Conservation (phyloP, 2,113 vertebrate genomes). For the Melanostigma gelatinosum region DNA sequence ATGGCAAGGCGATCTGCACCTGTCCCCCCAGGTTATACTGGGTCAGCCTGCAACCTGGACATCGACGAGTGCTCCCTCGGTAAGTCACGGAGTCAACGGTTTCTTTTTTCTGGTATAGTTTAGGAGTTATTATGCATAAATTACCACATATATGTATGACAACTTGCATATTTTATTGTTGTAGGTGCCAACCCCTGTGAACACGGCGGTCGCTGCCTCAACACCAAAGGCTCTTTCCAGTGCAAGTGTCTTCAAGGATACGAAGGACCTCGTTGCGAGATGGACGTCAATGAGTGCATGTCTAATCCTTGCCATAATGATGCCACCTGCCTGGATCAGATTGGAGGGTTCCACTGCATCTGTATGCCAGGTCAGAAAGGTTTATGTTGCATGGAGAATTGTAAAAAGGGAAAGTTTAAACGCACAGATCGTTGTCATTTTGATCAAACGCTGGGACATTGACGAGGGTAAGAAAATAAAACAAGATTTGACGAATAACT, state of each 20-base stretch:
- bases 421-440: not conserved
- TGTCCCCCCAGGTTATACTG: conserved; percentile 94
- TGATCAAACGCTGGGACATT: not conserved
- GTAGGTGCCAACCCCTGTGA: conserved; percentile 96
- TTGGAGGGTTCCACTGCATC: conserved; percentile 96
- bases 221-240: conserved; percentile 96
- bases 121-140: not conserved
- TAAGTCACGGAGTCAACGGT: conserved; percentile 61
- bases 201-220: conserved; percentile 94
- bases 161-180: conserved; percentile 11
- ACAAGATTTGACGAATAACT: not conserved
- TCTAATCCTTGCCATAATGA: conserved; percentile 97
- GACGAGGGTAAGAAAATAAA: not conserved
- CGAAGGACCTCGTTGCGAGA: conserved; percentile 92
- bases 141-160: not conserved
- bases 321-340: conserved; percentile 97
- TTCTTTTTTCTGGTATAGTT: not conserved
- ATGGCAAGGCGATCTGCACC: conserved; percentile 96
- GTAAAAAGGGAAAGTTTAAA: not conserved
- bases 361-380: conserved; percentile 92
- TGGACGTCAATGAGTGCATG: conserved; percentile 95
- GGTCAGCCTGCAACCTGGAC: conserved; percentile 94
- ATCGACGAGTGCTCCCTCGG: conserved; percentile 94
- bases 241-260: conserved; percentile 95
- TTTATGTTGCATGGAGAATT: not conserved